Evolutionary conservation across 2,113 vertebrate species (phyloP), one percentile per base, ranked within the genome.

Genomic region (Boulengeromyrus knoepffleri): DNA sequence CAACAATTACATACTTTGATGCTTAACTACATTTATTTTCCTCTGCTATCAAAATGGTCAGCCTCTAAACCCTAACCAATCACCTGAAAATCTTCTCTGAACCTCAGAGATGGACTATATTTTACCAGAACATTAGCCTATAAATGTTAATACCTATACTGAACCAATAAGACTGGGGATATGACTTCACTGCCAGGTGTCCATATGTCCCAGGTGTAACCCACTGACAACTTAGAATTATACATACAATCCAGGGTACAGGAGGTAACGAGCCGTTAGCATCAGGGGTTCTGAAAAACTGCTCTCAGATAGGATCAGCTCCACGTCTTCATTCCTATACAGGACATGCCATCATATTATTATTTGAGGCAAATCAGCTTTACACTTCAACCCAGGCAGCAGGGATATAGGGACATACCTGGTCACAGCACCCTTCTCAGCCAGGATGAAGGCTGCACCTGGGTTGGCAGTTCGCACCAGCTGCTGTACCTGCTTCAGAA

Each of bases 181-280:
- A 50, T n/a, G n/a, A 27, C 21, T 31, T n/a, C 49, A 24, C 42
- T n/a, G n/a, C 24, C 45, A 3, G 84, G 12, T 86, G n/a, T 17
- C 17, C 36, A 85, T 47, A 45, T n/a, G 36, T 46, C 24, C n/a
- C 62, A 31, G 62, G 27, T 70, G n/a, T 83, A 45, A 45, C 77
- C 5, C 17, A 21, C 5, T 39, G 17, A 45, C 77, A 42, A 9
- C 13, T 27, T 92, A 85, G n/a, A 3, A 10, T 15, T 62, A 27
- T 13, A 95, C 97, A 98, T 96, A 96, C 98, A 98, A 99, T 95
- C 98, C 98, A 90, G 98, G 98, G 92, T 97, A 98, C 93, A 98
- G 97, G 93, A 99, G 96, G 56, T 99, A 98, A 89, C 98, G 97
- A 52, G 96, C 95, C 93, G 96, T 97, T 91, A 97, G 95, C 98